A percentile compares a stretch with the other conserved stretches of the same genome.
Conservation (phyloP, 2,113 vertebrate species). For the Calyptomena viridis region DNA sequence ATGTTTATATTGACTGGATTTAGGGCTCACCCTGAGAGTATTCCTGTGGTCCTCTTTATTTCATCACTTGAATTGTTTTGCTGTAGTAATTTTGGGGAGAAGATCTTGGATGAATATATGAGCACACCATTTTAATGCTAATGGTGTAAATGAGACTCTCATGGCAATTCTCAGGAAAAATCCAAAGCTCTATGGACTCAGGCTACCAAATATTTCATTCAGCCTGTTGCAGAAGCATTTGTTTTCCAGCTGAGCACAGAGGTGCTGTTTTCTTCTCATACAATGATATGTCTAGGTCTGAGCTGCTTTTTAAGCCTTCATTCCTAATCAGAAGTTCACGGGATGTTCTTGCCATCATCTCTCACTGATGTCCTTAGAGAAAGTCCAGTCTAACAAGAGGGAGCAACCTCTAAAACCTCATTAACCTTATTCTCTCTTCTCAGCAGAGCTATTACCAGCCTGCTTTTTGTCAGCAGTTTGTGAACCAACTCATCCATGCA, state of each 20-base stretch:
- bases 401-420: neutral
- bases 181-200: neutral
- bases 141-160: neutral
- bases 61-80: neutral
- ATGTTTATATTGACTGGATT: neutral
- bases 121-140: neutral
- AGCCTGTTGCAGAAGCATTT: neutral
- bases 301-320: neutral
- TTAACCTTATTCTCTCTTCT: constrained; percentile 7
- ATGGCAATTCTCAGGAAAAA: neutral
- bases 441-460: constrained; percentile 29
- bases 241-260: neutral
- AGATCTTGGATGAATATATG: neutral
- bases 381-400: constrained; percentile 13
- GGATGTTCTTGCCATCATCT: neutral
- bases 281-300: neutral
- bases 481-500: constrained; percentile 23
- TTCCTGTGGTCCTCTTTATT: neutral
- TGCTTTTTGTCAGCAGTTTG: constrained; percentile 65
- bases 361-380: neutral
- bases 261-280: neutral
- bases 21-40: neutral
- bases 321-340: neutral
- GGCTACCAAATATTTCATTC: neutral
- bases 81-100: neutral